Evolutionary conservation across 2,113 vertebrate genomes (phyloP), one percentile per base, ranked within the genome.

Genomic region (Nanger granti): DNA sequence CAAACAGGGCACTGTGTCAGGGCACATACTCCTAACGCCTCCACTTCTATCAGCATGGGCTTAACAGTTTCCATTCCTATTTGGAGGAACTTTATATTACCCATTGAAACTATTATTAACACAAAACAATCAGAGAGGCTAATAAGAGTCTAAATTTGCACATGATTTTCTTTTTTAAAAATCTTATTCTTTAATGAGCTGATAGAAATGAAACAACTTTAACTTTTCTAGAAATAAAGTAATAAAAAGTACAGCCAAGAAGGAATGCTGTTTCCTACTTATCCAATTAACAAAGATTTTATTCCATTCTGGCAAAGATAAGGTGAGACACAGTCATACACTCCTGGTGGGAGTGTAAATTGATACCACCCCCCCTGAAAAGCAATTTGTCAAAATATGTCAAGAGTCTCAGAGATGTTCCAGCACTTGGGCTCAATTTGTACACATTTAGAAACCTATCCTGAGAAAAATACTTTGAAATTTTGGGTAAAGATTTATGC

Each of bases 321-420:
- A 97, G 73, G 37, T 94, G 47, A 86, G 73, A 95, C 60, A 55
- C 37, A 55, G 59, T 94, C 80, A 34, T 18, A 41, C 8, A 14
- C 79, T 59, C 52, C 86, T 41, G 59, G 29, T 89, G 57, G 44
- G 79, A 96, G 79, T 95, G 90, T 31, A 97, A 97, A 96, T 86
- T 95, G 79, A n/a, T 82, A 76, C 87, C 22, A 52, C 62, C 57
- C 84, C 84, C 94, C 59, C 24, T 49, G 87, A 96, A 93, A 94
- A 97, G 92, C 90, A 96, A 96, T 97, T 97, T 97, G 92, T 98
- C 96, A 97, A 93, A 97, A 96, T 93, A 97, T 47, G 47, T 95
- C 96, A 97, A 82, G 64, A 97, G 57, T 89, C 89, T 93, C 93
- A 85, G 54, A 95, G 89, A 54, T 31, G 47, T 90, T 55, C 10